Conservation (phyloP, 2,797 vertebrate genomes). For the Falco biarmicus region DNA sequence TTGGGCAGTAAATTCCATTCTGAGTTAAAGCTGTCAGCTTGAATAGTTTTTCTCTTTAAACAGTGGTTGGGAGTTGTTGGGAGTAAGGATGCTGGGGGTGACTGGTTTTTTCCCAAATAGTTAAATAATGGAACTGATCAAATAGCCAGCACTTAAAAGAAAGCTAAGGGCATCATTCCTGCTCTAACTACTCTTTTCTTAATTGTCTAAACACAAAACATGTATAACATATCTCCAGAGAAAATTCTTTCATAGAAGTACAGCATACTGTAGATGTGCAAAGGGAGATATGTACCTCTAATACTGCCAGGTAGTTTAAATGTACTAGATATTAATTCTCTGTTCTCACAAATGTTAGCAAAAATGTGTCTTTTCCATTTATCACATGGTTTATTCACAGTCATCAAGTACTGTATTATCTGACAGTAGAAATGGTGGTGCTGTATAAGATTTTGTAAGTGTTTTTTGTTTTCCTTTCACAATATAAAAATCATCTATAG, state of each 20-base stretch:
- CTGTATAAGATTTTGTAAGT: neutral
- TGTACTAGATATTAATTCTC: neutral
- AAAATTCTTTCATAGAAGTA: neutral
- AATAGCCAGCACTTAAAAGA: neutral
- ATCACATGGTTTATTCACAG: neutral
- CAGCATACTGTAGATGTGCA: neutral
- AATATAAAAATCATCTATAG: neutral
- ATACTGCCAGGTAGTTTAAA: neutral
- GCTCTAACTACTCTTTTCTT: neutral
- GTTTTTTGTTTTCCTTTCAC: neutral
- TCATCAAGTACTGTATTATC: neutral
- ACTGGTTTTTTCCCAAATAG: neutral
- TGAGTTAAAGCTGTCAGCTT: neutral
- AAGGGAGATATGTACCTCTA: neutral
- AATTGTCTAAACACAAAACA: neutral
- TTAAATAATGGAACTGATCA: neutral
- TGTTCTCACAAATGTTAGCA: neutral
- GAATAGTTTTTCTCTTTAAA: neutral
- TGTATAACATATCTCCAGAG: neutral
- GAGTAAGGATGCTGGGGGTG: neutral
- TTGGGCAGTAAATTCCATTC: neutral
- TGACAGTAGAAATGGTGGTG: neutral
- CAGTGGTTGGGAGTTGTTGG: neutral
- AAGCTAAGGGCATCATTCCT: neutral
- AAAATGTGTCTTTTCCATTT: neutral